Base-by-base conservation (phyloP, 2,797 vertebrate genomes). In the Danio kyathit region DNA sequence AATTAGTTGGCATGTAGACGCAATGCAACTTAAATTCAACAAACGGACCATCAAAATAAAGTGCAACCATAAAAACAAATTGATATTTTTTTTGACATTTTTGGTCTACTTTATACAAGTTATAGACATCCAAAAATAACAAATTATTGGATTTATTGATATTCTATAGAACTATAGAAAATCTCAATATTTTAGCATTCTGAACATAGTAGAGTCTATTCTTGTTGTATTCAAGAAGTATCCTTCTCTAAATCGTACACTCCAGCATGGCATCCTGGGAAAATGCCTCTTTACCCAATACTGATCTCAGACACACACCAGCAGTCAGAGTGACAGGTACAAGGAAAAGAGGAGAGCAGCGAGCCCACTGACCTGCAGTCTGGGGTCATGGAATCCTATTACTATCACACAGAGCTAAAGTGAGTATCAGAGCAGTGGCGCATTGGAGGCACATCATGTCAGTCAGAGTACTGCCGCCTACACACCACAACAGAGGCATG, bases 291-390 rank as follows among this genome's bases (percentile, higher is more conserved):
- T 74, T 66, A 57, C 60, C 71, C 43, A 66, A 59, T 74, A 74
- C 79, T 74, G 60, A 74, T 74, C 70, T 80, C 43, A 14, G 61
- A 74, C 70, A 80, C 78, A 80, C 21, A 49, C 71, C 60, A 74
- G 70, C 61, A 66, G 61, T 80, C 61, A 59, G 70, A 80, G 51
- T 65, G 79, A 80, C 79, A 59, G 79, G 51, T 59, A 80, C 79
- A 80, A 38, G 51, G 67, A 52, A 79, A 66, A 52, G 48, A 76
- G 54, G 38, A 67, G 56, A 51, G 43, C 82, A 52, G 54, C 51
- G 13, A 78, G 66, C 66, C 41, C 51, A 48, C 56, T 69, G 77
- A 82, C 81, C 81, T 72, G 57, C 61, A 59, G 13, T 19, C 63
- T n/a, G 60, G 38, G 77, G 54, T 71, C 71, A 79, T 14, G 41